A percentile compares a stretch with the other conserved stretches of the same genome.
These are phyloP conservation scores for Heliconius sara DNA, from an alignment of 2,888 invertebrate genomes.

Conservation along the genomic window DNA sequence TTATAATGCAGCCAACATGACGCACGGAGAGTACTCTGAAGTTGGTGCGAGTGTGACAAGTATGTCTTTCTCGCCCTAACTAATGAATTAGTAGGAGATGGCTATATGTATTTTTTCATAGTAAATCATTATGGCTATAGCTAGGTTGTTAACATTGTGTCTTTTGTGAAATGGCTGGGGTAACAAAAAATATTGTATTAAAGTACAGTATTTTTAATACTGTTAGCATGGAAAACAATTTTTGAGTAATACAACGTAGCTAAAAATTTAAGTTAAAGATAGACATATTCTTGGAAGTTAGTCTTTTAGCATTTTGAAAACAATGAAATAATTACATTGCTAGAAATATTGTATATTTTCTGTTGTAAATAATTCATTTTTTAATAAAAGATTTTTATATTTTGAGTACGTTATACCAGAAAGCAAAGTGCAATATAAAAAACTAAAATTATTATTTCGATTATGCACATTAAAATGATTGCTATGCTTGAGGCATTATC, in stretches of 20 bases:
- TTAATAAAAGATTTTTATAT: no score
- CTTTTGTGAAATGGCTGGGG: conserved; percentile 9
- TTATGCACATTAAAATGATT: no score
- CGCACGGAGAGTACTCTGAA: conserved; percentile 71
- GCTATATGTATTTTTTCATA: conserved; percentile 44
- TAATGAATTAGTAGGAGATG: conserved; percentile 53
- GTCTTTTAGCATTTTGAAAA: no score
- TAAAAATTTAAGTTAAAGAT: neutral
- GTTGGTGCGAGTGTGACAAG: conserved; percentile 57
- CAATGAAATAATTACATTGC: no score
- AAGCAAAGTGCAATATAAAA: no score
- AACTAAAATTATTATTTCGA: no score
- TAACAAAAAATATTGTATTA: neutral
- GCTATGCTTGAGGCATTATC: no score
- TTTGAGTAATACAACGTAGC: neutral
- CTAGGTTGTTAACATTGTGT: conserved; percentile 11
- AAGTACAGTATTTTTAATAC: neutral
- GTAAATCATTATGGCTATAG: conserved; percentile 38
- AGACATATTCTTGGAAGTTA: no score
- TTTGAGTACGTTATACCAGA: no score
- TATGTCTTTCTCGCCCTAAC: conserved; percentile 55
- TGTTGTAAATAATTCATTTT: no score
- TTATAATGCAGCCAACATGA: conserved; percentile 82
- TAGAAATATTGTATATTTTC: no score
- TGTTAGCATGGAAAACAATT: neutral